Evolutionary conservation across 37 sponge, comb jelly and placozoan species (phyloP), one percentile per base, ranked within the genome.

Genomic region (Cladorhizidae sp.): DNA sequence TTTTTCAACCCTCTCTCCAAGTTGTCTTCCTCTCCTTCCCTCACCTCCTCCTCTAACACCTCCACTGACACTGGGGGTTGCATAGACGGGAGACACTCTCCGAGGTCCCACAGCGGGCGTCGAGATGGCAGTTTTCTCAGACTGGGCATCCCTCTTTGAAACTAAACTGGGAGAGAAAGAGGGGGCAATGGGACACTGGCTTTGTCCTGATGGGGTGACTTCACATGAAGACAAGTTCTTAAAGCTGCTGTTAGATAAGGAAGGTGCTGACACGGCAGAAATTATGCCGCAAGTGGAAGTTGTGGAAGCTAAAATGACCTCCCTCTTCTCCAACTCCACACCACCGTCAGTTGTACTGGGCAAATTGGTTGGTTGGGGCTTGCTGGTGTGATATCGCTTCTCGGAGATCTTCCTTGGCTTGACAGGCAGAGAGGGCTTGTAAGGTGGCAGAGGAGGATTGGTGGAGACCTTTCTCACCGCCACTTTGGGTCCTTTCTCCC

Each of bases 121-220:
- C 17, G 28, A 59, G 3, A 26, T 12, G 14, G 3, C 17, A 12
- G 28, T 26, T 28, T 18, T 59, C 61, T 59, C 61, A 7, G 28
- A 12, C 17, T 3, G 61, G 5, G 17, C 5, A 5, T 12, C 49
- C 9, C 49, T 82, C 74, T 72, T 72, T 1, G 32, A 39, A 8
- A 40, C 25, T 2, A 23, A 23, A 32, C 65, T 74, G 9, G 83
- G 73, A 35, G 67, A 3, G 39, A 28, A 52, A 1, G 80, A 70
- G 25, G 80, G 68, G 40, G 12, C 22, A 54, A 56, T 26, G 12
- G 80, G 70, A 55, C 70, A 79, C 25, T 79, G 80, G 80, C 80
- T 79, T 0, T 41, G 78, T 8, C 78, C 81, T 25, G 81, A 71
- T 0, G 83, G 25, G 11, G 74, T 26, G 6, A 37, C 67, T 49